Evolutionary conservation across 1,140 invertebrate genomes (phyloP).

Genomic region (Diachasmimorpha longicaudata): DNA sequence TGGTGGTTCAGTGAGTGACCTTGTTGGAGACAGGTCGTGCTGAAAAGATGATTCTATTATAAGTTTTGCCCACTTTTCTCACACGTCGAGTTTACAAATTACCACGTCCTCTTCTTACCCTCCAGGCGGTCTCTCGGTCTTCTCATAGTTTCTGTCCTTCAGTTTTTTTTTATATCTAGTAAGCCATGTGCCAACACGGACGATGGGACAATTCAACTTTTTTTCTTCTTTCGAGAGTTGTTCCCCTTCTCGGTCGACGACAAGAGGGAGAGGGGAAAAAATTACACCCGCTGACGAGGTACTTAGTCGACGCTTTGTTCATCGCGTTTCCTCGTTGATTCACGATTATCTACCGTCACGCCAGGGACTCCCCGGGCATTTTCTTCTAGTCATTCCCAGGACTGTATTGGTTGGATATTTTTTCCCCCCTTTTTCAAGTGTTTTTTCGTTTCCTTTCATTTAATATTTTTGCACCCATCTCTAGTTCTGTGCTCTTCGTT

Average conservation of each 20-base stretch:
- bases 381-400: background rate
- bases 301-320: constrained; percentile 26
- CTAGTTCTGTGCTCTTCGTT: background rate
- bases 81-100: constrained; percentile 34
- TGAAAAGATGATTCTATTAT: constrained; percentile 35
- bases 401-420: background rate
- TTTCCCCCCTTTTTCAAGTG: background rate
- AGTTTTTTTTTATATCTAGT: background rate
- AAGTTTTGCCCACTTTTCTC: constrained; percentile 34
- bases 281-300: constrained; percentile 29
- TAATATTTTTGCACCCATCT: background rate
- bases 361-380: constrained; percentile 2
- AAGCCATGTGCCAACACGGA: constrained; percentile 13
- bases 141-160: background rate
- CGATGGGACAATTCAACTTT: constrained; percentile 28
- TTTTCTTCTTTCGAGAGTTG: background rate
- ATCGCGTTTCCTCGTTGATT: constrained; percentile 12
- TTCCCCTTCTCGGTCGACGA: background rate
- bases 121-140: background rate
- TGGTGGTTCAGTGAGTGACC: constrained; percentile 1
- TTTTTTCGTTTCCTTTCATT: background rate
- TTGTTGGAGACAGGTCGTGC: constrained; percentile 23
- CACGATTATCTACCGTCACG: constrained; percentile 6
- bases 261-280: constrained; percentile 20
- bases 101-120: constrained; percentile 1